Conservation (phyloP, 2,113 vertebrate genomes). For the Phylloscopus whistleri region DNA sequence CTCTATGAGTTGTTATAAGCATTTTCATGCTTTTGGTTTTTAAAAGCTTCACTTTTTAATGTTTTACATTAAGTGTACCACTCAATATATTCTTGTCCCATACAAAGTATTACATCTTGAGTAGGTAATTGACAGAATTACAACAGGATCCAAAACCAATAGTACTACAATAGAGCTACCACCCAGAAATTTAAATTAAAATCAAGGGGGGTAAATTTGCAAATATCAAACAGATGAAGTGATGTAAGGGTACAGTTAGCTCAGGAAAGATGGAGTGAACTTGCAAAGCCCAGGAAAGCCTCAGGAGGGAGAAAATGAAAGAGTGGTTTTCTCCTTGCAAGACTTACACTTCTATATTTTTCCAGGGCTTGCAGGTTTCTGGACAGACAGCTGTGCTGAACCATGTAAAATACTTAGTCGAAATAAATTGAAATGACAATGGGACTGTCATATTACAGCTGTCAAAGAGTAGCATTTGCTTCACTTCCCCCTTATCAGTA, state of each 20-base stretch:
- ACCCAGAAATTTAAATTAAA: background rate
- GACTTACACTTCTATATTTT: background rate
- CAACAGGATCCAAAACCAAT: background rate
- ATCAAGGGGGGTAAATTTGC: rapidly evolving
- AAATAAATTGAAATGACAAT: background rate
- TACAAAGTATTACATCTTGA: background rate
- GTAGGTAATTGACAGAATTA: background rate
- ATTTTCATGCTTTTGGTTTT: background rate
- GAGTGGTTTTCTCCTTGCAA: background rate
- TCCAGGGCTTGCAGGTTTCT: background rate
- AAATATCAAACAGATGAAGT: background rate
- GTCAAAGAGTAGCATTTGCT: background rate
- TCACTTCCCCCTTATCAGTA: background rate
- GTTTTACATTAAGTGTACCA: background rate
- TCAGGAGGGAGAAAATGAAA: background rate
- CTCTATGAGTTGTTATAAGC: background rate
- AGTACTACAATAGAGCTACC: background rate
- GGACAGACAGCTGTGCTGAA: background rate
- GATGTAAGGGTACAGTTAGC: background rate
- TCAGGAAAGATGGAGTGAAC: background rate
- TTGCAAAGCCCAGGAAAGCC: background rate
- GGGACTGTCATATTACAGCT: background rate
- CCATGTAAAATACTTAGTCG: background rate
- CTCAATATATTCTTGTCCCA: background rate
- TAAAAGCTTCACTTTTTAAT: background rate